Evolutionary conservation across 2,113 vertebrate genomes (phyloP).

Genomic region (Corapipo altera): DNA sequence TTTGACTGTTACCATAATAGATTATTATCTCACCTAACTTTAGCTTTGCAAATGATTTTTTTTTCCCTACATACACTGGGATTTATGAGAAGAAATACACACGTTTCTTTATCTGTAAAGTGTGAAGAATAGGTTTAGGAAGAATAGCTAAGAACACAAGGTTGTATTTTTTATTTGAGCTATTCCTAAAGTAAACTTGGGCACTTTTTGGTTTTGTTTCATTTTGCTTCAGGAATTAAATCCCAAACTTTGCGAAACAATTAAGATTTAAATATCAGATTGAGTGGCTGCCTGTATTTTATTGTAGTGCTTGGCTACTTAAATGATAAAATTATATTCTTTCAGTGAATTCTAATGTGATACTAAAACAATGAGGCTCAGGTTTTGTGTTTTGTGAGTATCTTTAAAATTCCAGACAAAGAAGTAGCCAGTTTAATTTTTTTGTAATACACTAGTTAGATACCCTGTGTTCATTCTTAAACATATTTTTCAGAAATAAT

Average conservation of each 20-base stretch:
- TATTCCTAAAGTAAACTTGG: neutral
- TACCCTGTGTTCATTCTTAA: neutral
- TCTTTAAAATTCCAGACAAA: neutral
- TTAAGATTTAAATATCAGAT: neutral
- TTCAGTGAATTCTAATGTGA: neutral
- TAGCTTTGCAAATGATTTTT: slow-evolving; percentile 58
- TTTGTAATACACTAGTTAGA: neutral
- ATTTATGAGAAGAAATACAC: neutral
- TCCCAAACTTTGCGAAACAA: neutral
- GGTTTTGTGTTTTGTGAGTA: neutral
- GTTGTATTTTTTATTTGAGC: neutral
- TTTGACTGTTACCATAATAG: slow-evolving; percentile 74
- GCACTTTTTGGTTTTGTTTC: neutral
- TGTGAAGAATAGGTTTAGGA: neutral
- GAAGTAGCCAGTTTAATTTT: neutral
- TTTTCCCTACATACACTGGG: neutral
- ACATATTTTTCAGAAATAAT: neutral
- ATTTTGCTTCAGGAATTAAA: neutral
- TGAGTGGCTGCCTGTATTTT: neutral
- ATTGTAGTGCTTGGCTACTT: neutral
- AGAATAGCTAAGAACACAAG: neutral
- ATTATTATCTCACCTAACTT: slow-evolving; percentile 67
- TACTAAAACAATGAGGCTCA: neutral
- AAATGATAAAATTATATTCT: neutral
- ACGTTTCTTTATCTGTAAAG: neutral